phyloP scores from a whole-genome alignment of 1,140 invertebrate genomes.

The Drosophila auraria region DNA sequence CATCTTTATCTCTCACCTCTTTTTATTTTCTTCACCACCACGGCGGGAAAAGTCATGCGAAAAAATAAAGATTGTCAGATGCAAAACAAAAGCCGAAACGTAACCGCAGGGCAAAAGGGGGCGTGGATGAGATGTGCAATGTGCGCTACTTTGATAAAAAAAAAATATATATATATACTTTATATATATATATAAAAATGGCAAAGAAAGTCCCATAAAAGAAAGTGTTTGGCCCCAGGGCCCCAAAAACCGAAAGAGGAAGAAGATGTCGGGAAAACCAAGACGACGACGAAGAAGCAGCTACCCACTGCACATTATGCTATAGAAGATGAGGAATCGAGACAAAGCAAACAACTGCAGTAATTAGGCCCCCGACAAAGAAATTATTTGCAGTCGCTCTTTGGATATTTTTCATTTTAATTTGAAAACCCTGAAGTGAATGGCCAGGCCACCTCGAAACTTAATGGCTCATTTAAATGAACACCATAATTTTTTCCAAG shows the following conservation, averaged over 20 bases:
- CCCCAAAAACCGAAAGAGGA: conserved; percentile 42
- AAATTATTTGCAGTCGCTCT: conserved; percentile 40
- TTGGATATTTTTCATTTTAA: conserved; percentile 29
- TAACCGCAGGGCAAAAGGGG: conserved; percentile 41
- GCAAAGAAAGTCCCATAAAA: conserved; percentile 71
- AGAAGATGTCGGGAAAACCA: conserved; percentile 12
- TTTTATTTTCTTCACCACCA: conserved; percentile 1
- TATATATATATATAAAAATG: conserved; percentile 15
- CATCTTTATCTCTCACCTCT: conserved; percentile 54
- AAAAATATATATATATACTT: conserved; percentile 26
- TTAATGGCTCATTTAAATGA: conserved; percentile 66
- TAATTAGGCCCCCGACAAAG: conserved; percentile 66
- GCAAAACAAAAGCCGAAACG: conserved; percentile 71
- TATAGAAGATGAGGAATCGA: conserved; percentile 29
- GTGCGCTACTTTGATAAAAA: conserved; percentile 57
- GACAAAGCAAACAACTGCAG: conserved; percentile 59
- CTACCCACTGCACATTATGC: conserved; percentile 58
- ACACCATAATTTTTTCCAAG: conserved; percentile 12
- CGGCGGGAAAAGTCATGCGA: conserved; percentile 56
- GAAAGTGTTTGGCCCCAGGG: conserved; percentile 78
- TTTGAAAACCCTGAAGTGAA: conserved; percentile 27
- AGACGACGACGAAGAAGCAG: neutral
- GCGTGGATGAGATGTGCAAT: conserved; percentile 47
- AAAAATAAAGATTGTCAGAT: conserved; percentile 53
- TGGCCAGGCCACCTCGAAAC: conserved; percentile 30